A percentile compares a stretch with the other conserved stretches of the same genome.
phyloP scores from a whole-genome alignment of 2,113 vertebrate genomes.

The Atractosteus spatula region DNA sequence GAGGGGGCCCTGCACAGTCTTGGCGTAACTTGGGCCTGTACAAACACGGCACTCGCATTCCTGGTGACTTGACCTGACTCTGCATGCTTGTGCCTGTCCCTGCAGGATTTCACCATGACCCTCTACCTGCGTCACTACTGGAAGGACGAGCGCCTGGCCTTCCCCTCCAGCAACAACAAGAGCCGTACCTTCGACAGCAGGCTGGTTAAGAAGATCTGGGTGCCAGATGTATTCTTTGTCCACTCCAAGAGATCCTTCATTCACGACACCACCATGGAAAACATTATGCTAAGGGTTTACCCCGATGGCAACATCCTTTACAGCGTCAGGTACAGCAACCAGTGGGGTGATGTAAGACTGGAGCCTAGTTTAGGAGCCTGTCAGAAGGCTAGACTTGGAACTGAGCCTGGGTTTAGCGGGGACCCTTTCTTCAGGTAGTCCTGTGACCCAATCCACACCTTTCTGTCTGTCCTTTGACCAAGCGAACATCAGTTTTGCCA shows the following conservation, averaged over 20 bases:
- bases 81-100: conserved; percentile 25
- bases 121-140: conserved; percentile 93
- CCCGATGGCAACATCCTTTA: conserved; percentile 86
- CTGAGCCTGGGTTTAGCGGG: no score
- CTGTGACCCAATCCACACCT: no score
- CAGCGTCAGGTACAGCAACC: conserved; percentile 75
- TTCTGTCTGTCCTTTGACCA: no score
- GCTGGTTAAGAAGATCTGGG: conserved; percentile 90
- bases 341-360: no score
- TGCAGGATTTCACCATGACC: conserved; percentile 91
- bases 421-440: no score
- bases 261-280: conserved; percentile 87
- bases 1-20: no score
- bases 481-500: no score
- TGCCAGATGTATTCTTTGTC: conserved; percentile 89
- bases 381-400: no score
- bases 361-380: no score
- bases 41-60: neutral
- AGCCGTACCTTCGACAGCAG: conserved; percentile 88
- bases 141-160: conserved; percentile 90
- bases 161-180: conserved; percentile 79
- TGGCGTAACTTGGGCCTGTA: no score
- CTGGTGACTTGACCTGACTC: conserved; percentile 23
- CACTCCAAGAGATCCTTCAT: conserved; percentile 92
- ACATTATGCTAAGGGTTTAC: conserved; percentile 83